These are phyloP conservation scores for Eurosta solidaginis DNA, from an alignment of 1,140 invertebrate genomes.

Conservation along the genomic window DNA sequence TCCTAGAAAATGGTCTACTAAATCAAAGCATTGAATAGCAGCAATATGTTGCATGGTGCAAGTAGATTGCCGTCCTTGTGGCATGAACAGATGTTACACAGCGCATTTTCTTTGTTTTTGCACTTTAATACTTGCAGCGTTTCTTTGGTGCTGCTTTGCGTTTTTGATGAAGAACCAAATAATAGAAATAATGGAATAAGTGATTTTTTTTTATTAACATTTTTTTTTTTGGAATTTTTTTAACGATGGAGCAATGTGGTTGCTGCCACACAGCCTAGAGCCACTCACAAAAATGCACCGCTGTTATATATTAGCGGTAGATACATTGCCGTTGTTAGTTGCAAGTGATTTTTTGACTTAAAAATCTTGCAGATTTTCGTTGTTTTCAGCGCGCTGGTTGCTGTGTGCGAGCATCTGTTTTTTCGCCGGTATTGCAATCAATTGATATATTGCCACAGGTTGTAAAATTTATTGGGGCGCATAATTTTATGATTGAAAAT, in stretches of 20 bases:
- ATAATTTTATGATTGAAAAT: background rate
- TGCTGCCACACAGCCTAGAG: background rate
- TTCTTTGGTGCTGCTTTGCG: too few relatives aligned
- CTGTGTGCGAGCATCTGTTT: background rate
- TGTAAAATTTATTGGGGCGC: slow-evolving; percentile 15
- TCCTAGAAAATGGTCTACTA: background rate
- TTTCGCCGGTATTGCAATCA: background rate
- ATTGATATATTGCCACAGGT: slow-evolving; percentile 7
- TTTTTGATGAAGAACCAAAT: slow-evolving; percentile 11
- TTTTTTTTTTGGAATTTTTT: too few relatives aligned
- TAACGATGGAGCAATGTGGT: background rate
- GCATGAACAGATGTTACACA: background rate
- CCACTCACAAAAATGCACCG: background rate
- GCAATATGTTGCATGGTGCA: too few relatives aligned
- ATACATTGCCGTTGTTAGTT: background rate
- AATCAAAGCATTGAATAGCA: slow-evolving; percentile 8
- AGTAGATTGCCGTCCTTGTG: background rate
- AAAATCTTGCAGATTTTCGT: background rate
- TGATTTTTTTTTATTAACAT: too few relatives aligned
- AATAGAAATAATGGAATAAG: slow-evolving; percentile 15
- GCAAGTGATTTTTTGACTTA: slow-evolving; percentile 2
- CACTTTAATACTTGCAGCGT: background rate
- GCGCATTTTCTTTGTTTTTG: background rate
- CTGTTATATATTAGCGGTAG: background rate
- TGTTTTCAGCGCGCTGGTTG: background rate